Base-by-base conservation (phyloP, 2,797 vertebrate species). In the Sphenopsis melanotis region DNA sequence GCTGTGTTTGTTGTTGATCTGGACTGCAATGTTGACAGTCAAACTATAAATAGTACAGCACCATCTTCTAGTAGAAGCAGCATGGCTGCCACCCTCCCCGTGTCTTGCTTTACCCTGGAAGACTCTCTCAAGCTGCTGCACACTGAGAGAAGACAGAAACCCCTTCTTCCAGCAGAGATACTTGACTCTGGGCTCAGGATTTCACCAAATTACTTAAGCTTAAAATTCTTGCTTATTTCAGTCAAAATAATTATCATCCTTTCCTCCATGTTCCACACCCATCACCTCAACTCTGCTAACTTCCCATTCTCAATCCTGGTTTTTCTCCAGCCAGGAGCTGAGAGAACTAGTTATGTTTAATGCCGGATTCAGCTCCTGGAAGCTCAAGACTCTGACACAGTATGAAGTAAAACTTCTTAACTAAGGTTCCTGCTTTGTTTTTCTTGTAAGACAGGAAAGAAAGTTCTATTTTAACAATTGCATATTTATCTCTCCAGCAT, bases 301-400 rank as follows among this genome's bases (percentile, higher is more conserved):
- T 15, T 30, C 42, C 39, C 2, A 0, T 10, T 39, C 55, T 41
- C 55, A 30, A 0, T 17, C 50, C 64, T 9, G 12, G 11, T 42
- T 59, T 42, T 24, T 29, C 29, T 56, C 34, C 26, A 11, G 10
- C 12, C 36, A 46, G 29, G 27, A 68, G 32, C 34, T 41, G 34
- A 41, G 37, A 52, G 17, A 52, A 52, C 50, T 52, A 30, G 50
- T 52, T 52, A 30, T 30, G 50, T 55, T 47, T 32, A 56, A 57
- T 49, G 52, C 11, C 34, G 1, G 1, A 6, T 39, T 71, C 24
- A 50, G 6, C 30, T 71, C 60, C 27, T 30, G 41, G 49, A 66
- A 71, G 34, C 39, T 83, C 24, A 64, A 74, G 56, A 41, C 50
- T 76, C 20, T 59, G 77, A 79, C 47, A 63, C 57, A 78, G 61